A percentile compares a stretch with the other conserved stretches of the same genome.
Evolutionary conservation across 2,113 vertebrate species (phyloP).

Genomic region (Strigops habroptila): DNA sequence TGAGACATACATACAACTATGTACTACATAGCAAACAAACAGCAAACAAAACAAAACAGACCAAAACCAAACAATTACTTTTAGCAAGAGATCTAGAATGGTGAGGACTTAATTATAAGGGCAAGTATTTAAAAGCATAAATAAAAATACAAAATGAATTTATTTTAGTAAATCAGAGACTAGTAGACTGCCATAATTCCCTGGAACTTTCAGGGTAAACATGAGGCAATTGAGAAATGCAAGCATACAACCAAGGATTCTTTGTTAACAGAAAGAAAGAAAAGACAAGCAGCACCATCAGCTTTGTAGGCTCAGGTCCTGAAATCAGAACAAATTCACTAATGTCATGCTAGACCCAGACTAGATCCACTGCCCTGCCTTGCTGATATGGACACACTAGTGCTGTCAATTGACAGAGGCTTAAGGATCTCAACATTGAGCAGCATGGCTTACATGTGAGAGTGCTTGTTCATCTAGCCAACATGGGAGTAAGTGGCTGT

Average conservation of each 20-base stretch:
- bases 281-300: background rate
- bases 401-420: background rate
- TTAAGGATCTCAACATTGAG: background rate
- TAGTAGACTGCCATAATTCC: background rate
- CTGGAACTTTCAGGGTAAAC: background rate
- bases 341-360: background rate
- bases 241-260: background rate
- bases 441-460: background rate
- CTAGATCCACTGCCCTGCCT: background rate
- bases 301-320: background rate
- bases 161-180: background rate
- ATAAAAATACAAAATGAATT: background rate
- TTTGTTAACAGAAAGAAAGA: background rate
- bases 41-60: background rate
- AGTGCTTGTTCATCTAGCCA: background rate
- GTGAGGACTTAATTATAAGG: background rate
- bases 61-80: background rate
- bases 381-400: background rate
- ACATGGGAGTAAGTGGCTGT: background rate
- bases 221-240: background rate
- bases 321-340: fast-evolving
- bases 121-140: background rate
- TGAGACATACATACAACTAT: background rate
- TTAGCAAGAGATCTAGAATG: background rate
- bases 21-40: background rate